A percentile compares a stretch with the other conserved stretches of the same genome.
Evolutionary conservation across 1,140 invertebrate genomes (phyloP).

Genomic region (Drosophila nikananu): DNA sequence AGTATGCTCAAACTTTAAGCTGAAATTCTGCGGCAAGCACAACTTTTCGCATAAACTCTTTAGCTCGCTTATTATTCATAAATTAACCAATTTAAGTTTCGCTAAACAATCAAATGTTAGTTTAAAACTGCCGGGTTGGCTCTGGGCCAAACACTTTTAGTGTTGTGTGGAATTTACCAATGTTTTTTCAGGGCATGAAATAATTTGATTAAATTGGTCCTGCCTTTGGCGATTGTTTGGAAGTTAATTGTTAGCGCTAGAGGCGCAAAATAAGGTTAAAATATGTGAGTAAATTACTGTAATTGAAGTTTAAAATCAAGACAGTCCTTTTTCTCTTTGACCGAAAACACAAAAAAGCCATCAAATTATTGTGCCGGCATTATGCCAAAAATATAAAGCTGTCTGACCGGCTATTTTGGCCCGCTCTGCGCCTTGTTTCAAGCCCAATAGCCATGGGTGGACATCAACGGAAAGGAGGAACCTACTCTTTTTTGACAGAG

Average conservation of each 20-base stretch:
- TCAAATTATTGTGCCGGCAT: slow-evolving; percentile 54
- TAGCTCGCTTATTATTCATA: slow-evolving; percentile 12
- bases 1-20: no score
- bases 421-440: neutral
- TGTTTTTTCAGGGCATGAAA: slow-evolving; percentile 22
- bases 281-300: neutral
- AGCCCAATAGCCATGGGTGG: slow-evolving; percentile 9
- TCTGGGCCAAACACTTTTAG: neutral
- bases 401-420: slow-evolving; percentile 4
- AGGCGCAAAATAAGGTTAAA: neutral
- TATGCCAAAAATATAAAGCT: slow-evolving; percentile 38
- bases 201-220: slow-evolving; percentile 33
- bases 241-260: slow-evolving; percentile 23
- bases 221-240: slow-evolving; percentile 24
- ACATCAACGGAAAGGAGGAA: slow-evolving; percentile 10
- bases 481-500: neutral
- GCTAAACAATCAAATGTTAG: slow-evolving; percentile 27
- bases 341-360: slow-evolving; percentile 15
- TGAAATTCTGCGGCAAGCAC: neutral
- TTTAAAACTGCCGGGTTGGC: neutral
- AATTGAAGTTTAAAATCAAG: neutral
- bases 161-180: neutral
- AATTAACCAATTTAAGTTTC: slow-evolving; percentile 37
- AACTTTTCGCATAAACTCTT: neutral
- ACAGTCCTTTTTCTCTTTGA: neutral